Evolutionary conservation across 37 sponge, comb jelly and placozoan species (phyloP).

Genomic region (Halisarca cf. caerulea): DNA sequence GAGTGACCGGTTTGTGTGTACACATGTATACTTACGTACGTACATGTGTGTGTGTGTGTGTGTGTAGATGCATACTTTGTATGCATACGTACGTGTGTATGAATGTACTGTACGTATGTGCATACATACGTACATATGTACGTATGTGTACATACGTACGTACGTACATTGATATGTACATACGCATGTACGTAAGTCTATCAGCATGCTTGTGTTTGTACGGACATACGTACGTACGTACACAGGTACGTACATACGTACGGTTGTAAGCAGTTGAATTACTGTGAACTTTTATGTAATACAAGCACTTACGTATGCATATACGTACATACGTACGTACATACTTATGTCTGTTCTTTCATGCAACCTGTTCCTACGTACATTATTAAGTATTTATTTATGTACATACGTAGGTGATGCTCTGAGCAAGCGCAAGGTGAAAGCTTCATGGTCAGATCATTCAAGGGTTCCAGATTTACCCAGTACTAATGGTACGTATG

Average conservation of each 20-base stretch:
- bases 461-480: constrained; percentile 16
- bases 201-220: neutral
- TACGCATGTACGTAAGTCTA: no score
- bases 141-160: no score
- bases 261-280: neutral
- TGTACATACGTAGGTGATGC: constrained; percentile 18
- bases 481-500: constrained; percentile 12
- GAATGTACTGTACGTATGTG: neutral
- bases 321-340: neutral
- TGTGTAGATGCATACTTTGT: no score
- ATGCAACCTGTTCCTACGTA: neutral
- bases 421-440: neutral
- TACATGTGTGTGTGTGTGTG: no score
- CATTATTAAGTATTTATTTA: neutral
- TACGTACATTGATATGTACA: no score
- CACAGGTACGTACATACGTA: neutral
- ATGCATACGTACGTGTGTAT: no score
- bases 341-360: neutral
- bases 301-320: neutral
- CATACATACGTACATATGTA: neutral
- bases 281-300: neutral
- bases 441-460: neutral
- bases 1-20: no score
- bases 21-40: no score
- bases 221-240: neutral